Evolutionary conservation across 2,797 vertebrate species (phyloP).

Genomic region (Zenarchopterus dispar): DNA sequence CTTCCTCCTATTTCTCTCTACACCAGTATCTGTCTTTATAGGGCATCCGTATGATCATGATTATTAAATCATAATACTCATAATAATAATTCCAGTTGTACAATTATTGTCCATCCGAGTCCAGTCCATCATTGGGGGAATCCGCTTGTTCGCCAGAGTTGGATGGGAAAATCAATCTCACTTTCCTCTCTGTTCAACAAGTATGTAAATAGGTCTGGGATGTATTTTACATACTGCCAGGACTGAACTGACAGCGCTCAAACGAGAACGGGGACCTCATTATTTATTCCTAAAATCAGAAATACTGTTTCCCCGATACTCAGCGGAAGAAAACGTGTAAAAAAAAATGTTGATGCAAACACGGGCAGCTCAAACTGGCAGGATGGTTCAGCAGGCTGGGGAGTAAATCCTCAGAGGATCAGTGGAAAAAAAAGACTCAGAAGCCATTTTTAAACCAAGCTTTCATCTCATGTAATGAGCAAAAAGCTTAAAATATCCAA

Average conservation of each 20-base stretch:
- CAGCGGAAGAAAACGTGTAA: no score
- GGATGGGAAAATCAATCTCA: slow-evolving; percentile 17
- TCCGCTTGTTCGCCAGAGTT: slow-evolving; percentile 4
- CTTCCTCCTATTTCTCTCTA: background rate
- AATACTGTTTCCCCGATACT: no score
- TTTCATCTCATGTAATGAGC: no score
- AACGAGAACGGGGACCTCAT: no score
- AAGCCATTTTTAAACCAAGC: no score
- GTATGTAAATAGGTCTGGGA: slow-evolving; percentile 4
- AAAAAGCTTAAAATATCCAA: no score
- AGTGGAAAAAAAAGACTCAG: no score
- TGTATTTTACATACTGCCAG: background rate
- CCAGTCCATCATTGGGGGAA: background rate
- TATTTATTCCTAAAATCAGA: no score
- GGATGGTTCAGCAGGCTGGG: background rate
- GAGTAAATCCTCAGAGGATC: no score
- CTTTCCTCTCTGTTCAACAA: slow-evolving; percentile 14
- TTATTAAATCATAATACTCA: background rate
- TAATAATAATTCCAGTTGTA: no score
- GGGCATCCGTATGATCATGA: background rate
- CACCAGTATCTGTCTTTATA: background rate
- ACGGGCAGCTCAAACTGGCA: background rate
- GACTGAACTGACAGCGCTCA: background rate
- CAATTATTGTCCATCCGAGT: no score
- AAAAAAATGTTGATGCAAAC: no score